Percentiles rank a stretch among this genome's conserved stretches.
Evolutionary conservation across 2,888 invertebrate species (phyloP).

Genomic region (Drosophila barbarae): DNA sequence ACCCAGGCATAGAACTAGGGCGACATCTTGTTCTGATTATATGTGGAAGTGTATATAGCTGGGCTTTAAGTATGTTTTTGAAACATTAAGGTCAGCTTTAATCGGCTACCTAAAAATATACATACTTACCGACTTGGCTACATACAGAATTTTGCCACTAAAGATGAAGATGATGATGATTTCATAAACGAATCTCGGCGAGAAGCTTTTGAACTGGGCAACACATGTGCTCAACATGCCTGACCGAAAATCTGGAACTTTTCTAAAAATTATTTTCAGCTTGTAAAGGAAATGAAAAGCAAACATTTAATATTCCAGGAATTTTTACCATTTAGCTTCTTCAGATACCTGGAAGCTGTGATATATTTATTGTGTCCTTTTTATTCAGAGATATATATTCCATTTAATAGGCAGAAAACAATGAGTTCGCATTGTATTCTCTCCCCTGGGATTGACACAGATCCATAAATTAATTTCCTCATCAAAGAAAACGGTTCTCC

Average conservation of each 20-base stretch:
- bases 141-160: conserved; percentile 3
- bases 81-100: conserved; percentile 61
- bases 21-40: conserved; percentile 50
- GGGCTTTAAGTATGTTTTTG: conserved; percentile 18
- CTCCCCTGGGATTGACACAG: conserved; percentile 5
- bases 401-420: conserved; percentile 20
- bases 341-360: not conserved
- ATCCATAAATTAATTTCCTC: conserved; percentile 28
- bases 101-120: conserved; percentile 36
- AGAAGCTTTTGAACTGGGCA: conserved; percentile 29
- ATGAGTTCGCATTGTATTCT: conserved; percentile 47
- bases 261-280: not conserved
- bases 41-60: conserved; percentile 15
- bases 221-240: conserved; percentile 63
- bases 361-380: not conserved
- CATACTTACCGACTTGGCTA: not conserved
- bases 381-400: not conserved
- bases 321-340: not conserved
- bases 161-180: conserved; percentile 4
- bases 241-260: not conserved
- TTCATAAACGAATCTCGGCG: conserved; percentile 23
- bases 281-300: not conserved
- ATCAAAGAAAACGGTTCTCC: conserved; percentile 7
- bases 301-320: conserved; percentile 2
- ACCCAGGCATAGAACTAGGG: conserved; percentile 29